A percentile compares a stretch with the other conserved stretches of the same genome.
Conservation (phyloP, 2,888 invertebrate species). For the Patella ulyssiponensis region DNA sequence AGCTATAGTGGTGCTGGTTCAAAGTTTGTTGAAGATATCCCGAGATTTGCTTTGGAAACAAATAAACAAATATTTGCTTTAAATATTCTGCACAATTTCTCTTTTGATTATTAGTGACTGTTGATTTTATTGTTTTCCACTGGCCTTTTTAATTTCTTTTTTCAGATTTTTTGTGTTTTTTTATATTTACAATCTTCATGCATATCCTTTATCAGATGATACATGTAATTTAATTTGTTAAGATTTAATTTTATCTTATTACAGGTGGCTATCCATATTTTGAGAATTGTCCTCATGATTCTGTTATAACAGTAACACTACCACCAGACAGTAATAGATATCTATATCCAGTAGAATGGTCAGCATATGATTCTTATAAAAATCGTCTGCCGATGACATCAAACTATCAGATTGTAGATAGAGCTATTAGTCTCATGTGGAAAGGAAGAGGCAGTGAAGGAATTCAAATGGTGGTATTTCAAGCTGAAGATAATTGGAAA, state of each 20-base stretch:
- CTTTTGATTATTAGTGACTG: no score
- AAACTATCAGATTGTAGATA: conserved; percentile 46
- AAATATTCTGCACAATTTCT: no score
- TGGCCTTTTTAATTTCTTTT: no score
- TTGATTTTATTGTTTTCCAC: no score
- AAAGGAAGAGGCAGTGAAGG: conserved; percentile 47
- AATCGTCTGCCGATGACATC: conserved; percentile 47
- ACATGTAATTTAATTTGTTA: no score
- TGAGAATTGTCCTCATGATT: conserved; percentile 53
- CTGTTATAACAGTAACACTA: conserved; percentile 45
- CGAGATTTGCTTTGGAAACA: no score
- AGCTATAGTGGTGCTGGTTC: no score
- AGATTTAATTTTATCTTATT: neutral
- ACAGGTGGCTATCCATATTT: conserved; percentile 52
- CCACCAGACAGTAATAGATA: conserved; percentile 42
- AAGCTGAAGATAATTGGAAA: conserved; percentile 51
- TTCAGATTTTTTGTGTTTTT: no score
- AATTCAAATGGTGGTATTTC: conserved; percentile 53
- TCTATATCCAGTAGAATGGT: conserved; percentile 41
- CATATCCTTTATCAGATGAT: no score
- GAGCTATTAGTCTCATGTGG: conserved; percentile 50
- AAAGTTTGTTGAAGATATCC: no score
- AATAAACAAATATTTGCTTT: no score
- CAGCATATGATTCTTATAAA: conserved; percentile 49
- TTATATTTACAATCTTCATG: no score